Base-by-base conservation (phyloP, 2,888 invertebrate species). In the Ophion obscuratus region DNA sequence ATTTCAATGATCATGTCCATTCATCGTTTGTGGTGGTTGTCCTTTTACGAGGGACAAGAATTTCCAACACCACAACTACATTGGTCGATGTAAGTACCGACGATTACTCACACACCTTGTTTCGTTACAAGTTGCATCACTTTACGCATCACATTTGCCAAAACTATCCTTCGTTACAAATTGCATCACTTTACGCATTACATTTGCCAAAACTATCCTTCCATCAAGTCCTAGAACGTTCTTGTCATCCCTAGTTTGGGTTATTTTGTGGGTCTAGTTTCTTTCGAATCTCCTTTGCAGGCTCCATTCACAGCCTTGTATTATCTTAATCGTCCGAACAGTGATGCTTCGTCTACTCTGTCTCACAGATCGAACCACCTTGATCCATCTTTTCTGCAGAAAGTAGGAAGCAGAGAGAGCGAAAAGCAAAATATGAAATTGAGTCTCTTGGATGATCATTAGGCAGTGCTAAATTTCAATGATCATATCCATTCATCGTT, bases 401-500 rank as follows among this genome's bases (percentile, higher is more conserved):
- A 14, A 75, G n/a, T 59, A 75, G 53, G 31, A 73, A 27, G 70
- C 59, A 36, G 66, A 20, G 14, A 61, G 66, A 73, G 73, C 59
- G 83, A 82, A 81, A 87, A 64, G 84, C 64, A 83, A 81, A 71
- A 82, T 70, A 66, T 68, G 68, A 79, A 85, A 78, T 81, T 62
- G 81, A 81, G 83, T 77, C 78, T 47, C 68, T 73, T 68, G 85
- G 81, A 77, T 83, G 91, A 91, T 92, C 91, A 92, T 92, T 91
- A 92, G 89, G 79, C 81, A 87, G 78, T 91, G 92, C 47, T 47
- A 14, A 47, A 47, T 14, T 14, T 14, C 47, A 9, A 47, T 9
- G 47, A 47, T 47, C 47, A 47, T 47, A 14, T 47, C 2, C 24
- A 24, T 24, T 24, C 24, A 24, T 47, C 24, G 24, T 24, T 24